These are phyloP conservation scores for Phortica okadai DNA, from an alignment of 2,888 invertebrate genomes.

Conservation along the genomic window DNA sequence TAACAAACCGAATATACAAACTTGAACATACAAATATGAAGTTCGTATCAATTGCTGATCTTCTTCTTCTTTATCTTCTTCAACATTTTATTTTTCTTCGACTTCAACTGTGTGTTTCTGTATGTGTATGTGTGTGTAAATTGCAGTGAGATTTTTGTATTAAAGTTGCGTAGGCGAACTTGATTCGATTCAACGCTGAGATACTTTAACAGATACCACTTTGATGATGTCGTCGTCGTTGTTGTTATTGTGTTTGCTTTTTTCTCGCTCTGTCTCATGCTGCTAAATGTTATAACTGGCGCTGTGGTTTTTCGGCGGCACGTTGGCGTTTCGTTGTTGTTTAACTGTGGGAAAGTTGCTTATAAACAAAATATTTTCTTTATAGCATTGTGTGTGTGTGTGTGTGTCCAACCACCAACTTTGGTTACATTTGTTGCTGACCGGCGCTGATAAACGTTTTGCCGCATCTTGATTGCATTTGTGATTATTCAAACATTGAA, in stretches of 20 bases:
- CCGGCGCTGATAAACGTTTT: conserved; percentile 57
- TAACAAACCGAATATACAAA: conserved; percentile 48
- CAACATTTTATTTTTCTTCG: not conserved
- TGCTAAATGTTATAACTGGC: conserved; percentile 39
- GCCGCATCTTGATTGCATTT: conserved; percentile 62
- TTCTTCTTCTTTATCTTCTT: not conserved
- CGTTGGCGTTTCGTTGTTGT: conserved; percentile 19
- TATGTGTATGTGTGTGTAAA: too few relatives aligned
- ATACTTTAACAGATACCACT: conserved; percentile 58
- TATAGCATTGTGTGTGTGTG: conserved; percentile 58
- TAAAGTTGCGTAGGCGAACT: conserved; percentile 64
- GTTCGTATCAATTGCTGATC: conserved; percentile 53
- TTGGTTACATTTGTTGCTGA: conserved; percentile 6
- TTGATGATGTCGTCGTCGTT: conserved; percentile 53
- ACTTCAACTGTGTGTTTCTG: too few relatives aligned
- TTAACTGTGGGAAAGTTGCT: conserved; percentile 66
- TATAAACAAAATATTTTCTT: conserved; percentile 65
- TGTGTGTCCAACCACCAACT: conserved; percentile 44
- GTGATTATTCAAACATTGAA: conserved; percentile 62
- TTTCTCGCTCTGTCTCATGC: conserved; percentile 35
- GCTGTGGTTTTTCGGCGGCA: conserved; percentile 8
- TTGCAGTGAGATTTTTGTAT: not conserved
- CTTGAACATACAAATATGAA: conserved; percentile 47
- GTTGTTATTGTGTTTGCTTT: conserved; percentile 37
- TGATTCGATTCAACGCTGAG: conserved; percentile 61